Evolutionary conservation across 1,140 invertebrate species (phyloP).

Genomic region (Tenebrio molitor): DNA sequence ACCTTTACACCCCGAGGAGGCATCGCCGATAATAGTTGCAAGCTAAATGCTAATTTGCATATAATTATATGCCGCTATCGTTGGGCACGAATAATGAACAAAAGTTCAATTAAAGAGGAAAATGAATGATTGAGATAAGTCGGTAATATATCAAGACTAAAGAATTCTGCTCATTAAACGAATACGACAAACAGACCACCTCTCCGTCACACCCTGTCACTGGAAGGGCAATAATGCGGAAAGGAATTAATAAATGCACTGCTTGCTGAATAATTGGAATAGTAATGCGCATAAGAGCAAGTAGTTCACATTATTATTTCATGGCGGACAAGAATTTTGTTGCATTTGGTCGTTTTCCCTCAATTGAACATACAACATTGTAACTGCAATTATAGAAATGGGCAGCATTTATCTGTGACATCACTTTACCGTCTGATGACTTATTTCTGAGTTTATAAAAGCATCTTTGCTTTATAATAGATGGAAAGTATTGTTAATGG

Average conservation of each 20-base stretch:
- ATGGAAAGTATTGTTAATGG: not conserved
- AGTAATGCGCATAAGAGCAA: not conserved
- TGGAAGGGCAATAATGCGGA: slow-evolving; percentile 8
- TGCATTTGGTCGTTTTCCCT: not conserved
- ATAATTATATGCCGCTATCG: slow-evolving; percentile 23
- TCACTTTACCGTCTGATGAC: too few species aligned
- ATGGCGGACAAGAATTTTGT: slow-evolving; percentile 17
- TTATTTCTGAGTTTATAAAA: too few species aligned
- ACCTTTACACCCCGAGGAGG: slow-evolving; percentile 41
- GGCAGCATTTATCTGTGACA: too few species aligned
- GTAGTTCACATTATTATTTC: not conserved
- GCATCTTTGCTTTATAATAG: too few species aligned
- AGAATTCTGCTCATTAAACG: slow-evolving; percentile 8
- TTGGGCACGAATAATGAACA: slow-evolving; percentile 7
- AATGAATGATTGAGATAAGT: slow-evolving; percentile 18
- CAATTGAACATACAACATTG: too few species aligned
- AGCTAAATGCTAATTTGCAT: slow-evolving; percentile 40
- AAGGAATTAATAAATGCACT: slow-evolving; percentile 4
- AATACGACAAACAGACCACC: not conserved
- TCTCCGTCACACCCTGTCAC: slow-evolving; percentile 7
- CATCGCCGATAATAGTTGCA: slow-evolving; percentile 39
- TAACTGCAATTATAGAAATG: too few species aligned
- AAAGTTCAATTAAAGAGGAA: slow-evolving; percentile 10
- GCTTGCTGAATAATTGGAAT: slow-evolving; percentile 9
- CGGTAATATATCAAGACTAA: slow-evolving; percentile 6